Evolutionary conservation across 2,113 vertebrate species (phyloP).

Genomic region (Otolemur garnettii): DNA sequence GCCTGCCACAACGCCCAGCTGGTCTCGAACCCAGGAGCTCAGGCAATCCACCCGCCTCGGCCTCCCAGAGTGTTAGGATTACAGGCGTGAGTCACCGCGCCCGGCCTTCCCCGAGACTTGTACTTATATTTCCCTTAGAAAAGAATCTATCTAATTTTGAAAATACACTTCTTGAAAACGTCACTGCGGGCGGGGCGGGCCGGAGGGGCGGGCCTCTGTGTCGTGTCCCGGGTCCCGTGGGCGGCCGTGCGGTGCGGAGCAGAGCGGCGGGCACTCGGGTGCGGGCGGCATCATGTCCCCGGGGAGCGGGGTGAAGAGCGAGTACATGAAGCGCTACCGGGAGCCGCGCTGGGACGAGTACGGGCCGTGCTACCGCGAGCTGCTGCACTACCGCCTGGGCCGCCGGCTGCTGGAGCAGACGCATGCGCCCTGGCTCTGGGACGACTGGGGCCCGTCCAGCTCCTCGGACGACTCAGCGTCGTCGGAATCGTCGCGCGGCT

Average conservation of each 20-base stretch:
- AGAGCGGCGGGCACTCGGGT: background rate
- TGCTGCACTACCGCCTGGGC: conserved; percentile 93
- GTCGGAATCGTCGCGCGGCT: conserved; percentile 55
- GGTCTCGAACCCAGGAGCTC: no score
- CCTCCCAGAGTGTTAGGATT: no score
- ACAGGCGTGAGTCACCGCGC: no score
- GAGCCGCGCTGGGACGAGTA: conserved; percentile 96
- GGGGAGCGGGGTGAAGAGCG: conserved; percentile 88
- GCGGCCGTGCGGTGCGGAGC: background rate
- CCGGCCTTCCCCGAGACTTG: no score
- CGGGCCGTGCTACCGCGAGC: conserved; percentile 93
- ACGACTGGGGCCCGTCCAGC: conserved; percentile 89
- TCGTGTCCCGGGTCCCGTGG: no score
- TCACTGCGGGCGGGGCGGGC: conserved; percentile 82
- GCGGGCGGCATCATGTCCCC: conserved; percentile 81
- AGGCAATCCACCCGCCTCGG: no score
- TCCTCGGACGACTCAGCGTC: conserved; percentile 78
- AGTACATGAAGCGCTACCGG: conserved; percentile 97
- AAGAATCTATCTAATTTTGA: conserved; percentile 59
- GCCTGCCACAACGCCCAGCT: no score
- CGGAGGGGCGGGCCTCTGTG: background rate
- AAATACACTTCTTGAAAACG: conserved; percentile 81
- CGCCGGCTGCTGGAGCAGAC: conserved; percentile 95
- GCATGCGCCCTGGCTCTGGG: conserved; percentile 96
- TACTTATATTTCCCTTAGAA: conserved; percentile 38